A percentile compares a stretch with the other conserved stretches of the same genome.
These are phyloP conservation scores for Drosophila maculinotata DNA, from an alignment of 2,888 invertebrate species.

Conservation along the genomic window DNA sequence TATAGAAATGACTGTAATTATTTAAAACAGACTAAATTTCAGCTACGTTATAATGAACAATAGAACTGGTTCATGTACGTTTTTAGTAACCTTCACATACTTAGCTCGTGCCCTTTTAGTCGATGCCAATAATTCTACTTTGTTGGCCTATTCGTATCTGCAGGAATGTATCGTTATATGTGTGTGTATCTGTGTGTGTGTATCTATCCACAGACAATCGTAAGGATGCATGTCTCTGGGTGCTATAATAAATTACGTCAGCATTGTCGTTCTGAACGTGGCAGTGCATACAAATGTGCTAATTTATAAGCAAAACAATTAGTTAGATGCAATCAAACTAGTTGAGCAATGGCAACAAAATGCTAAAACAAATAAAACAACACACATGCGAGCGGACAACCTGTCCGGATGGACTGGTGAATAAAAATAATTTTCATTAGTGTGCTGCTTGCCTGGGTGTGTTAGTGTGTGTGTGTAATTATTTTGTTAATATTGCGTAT, in stretches of 20 bases:
- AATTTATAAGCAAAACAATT: constrained; percentile 80
- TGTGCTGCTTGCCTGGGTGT: constrained; percentile 14
- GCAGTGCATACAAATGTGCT: constrained; percentile 76
- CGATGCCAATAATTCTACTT: constrained; percentile 17
- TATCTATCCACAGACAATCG: neutral
- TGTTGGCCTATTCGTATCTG: neutral
- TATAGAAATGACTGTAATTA: too few species aligned
- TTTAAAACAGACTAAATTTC: neutral
- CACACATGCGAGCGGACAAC: constrained; percentile 5
- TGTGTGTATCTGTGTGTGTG: too few species aligned
- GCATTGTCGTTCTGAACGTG: constrained; percentile 49
- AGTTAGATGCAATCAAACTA: constrained; percentile 70
- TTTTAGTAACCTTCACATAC: too few species aligned
- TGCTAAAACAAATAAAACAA: constrained; percentile 27
- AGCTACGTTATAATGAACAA: constrained; percentile 1
- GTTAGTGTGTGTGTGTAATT: constrained; percentile 55
- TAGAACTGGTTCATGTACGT: neutral
- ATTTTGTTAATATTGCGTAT: constrained; percentile 69
- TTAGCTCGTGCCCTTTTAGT: too few species aligned
- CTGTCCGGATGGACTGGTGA: constrained; percentile 1
- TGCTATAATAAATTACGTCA: constrained; percentile 73
- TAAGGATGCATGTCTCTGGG: constrained; percentile 43
- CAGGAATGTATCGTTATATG: too few species aligned
- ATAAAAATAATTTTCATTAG: constrained; percentile 76
- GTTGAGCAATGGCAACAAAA: constrained; percentile 37